Conservation (phyloP, 2,888 invertebrate species). For the Synergus laeviventris region DNA sequence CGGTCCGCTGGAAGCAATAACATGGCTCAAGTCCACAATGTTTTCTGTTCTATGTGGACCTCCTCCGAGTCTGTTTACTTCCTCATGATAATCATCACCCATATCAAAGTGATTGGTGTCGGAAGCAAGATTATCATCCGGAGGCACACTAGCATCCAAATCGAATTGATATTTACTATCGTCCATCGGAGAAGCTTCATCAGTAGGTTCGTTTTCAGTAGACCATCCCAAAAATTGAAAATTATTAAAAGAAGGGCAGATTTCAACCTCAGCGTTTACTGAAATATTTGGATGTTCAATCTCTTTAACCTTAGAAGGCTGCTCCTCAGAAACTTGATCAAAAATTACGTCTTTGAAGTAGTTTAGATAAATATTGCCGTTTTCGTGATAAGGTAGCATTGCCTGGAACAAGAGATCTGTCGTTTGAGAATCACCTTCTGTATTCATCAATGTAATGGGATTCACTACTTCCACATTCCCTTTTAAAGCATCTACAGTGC, state of each 20-base stretch:
- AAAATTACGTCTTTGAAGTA: constrained; percentile 60
- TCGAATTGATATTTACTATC: constrained; percentile 64
- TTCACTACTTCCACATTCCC: constrained; percentile 55
- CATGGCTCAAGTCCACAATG: constrained; percentile 58
- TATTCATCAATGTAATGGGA: constrained; percentile 55
- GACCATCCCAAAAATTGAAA: constrained; percentile 82
- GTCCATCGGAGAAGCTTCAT: not conserved
- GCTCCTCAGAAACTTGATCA: constrained; percentile 49
- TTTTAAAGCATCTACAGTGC: constrained; percentile 55
- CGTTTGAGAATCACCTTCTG: constrained; percentile 63
- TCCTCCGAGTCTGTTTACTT: constrained; percentile 47
- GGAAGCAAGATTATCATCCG: constrained; percentile 45
- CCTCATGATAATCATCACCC: constrained; percentile 50
- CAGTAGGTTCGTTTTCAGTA: constrained; percentile 75
- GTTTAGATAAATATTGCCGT: constrained; percentile 57
- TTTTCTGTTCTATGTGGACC: constrained; percentile 46
- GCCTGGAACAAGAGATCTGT: constrained; percentile 64
- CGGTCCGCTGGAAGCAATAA: constrained; percentile 46
- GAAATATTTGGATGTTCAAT: constrained; percentile 55
- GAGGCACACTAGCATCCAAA: constrained; percentile 62
- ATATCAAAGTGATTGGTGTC: constrained; percentile 49
- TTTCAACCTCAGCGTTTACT: constrained; percentile 74
- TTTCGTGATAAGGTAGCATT: constrained; percentile 60
- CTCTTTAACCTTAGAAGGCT: not conserved
- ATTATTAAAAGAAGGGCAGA: constrained; percentile 80